These are phyloP conservation scores for Orientallactaga sibirica DNA, from an alignment of 2,797 vertebrate genomes.

Conservation along the genomic window DNA sequence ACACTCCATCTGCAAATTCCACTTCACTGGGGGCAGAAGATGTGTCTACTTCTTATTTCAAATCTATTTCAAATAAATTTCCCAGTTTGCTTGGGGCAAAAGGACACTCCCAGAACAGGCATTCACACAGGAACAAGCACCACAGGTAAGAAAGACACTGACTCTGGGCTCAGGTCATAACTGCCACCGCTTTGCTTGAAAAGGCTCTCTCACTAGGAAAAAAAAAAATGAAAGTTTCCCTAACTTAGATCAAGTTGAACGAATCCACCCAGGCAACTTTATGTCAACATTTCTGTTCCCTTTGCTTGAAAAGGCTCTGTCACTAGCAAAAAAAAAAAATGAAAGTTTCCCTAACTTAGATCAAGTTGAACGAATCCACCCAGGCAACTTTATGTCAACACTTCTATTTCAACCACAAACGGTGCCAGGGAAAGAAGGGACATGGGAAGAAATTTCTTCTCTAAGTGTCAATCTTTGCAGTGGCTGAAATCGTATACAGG, in stretches of 20 bases:
- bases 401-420: neutral
- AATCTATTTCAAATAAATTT: neutral
- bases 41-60: constrained; percentile 16
- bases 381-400: neutral
- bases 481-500: neutral
- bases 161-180: neutral
- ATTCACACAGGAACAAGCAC: neutral
- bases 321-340: neutral
- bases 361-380: neutral
- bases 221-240: neutral
- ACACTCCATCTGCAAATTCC: neutral
- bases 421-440: neutral
- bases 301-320: neutral
- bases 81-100: neutral
- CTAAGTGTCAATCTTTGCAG: neutral
- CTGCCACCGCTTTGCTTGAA: neutral
- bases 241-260: neutral
- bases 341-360: neutral
- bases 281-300: neutral
- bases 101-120: neutral
- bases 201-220: neutral
- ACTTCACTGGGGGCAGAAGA: neutral
- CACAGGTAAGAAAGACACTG: neutral
- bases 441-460: neutral
- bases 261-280: neutral